These are phyloP conservation scores for Sebastes fasciatus DNA, from an alignment of 2,113 vertebrate genomes.

Conservation along the genomic window DNA sequence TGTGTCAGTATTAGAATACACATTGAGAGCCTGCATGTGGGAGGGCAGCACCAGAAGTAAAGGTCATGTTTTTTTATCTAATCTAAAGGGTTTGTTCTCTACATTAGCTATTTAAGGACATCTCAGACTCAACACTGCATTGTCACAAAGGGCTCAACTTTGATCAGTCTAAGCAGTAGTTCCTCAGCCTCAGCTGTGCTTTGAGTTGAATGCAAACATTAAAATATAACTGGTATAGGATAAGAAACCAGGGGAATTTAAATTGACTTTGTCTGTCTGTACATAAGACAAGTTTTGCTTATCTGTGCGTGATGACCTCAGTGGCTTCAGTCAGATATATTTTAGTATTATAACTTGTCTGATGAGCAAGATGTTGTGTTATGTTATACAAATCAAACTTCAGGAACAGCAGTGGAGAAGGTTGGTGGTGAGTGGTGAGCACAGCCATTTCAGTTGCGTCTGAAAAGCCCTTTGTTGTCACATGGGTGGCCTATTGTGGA, in stretches of 20 bases:
- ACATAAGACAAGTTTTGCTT: background rate
- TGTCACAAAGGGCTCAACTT: background rate
- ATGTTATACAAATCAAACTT: conserved; percentile 12
- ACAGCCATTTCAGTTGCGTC: conserved; percentile 24
- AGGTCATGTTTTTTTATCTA: background rate
- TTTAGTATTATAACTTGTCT: background rate
- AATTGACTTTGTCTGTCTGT: background rate
- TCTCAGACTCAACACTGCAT: background rate
- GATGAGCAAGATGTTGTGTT: background rate
- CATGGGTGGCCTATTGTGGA: conserved; percentile 58
- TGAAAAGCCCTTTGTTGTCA: conserved; percentile 72
- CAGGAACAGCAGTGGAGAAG: conserved; percentile 12
- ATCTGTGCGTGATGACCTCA: background rate
- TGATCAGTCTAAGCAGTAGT: background rate
- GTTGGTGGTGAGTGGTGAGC: conserved; percentile 12
- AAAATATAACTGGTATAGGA: background rate
- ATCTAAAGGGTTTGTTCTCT: background rate
- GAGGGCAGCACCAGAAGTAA: background rate
- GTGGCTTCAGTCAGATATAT: background rate
- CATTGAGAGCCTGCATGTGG: too few relatives aligned
- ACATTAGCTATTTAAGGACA: background rate
- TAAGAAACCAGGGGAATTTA: background rate
- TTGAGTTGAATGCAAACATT: too few relatives aligned
- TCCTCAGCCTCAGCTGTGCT: background rate
- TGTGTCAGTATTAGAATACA: too few relatives aligned